Base-by-base conservation (phyloP, 2,888 invertebrate species). In the Pristionchus fissidentatus region DNA sequence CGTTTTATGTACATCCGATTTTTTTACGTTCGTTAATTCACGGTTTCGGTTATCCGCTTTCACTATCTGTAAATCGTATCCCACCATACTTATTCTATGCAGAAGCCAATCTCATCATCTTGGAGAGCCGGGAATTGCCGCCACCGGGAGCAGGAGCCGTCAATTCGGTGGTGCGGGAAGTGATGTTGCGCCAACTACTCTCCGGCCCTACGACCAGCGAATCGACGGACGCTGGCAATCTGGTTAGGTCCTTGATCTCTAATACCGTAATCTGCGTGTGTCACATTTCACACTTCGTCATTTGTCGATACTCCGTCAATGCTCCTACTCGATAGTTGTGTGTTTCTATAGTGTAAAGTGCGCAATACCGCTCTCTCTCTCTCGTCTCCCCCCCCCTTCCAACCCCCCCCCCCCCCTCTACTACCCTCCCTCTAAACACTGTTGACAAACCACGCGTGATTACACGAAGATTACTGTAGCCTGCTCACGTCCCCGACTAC, bases 151-250 rank as follows among this genome's bases (percentile, higher is more conserved):
- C n/a, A n/a, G n/a, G n/a, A n/a, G n/a, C n/a, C n/a, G n/a, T n/a
- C n/a, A n/a, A n/a, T n/a, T n/a, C n/a, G n/a, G n/a, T n/a, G n/a
- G n/a, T n/a, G n/a, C n/a, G n/a, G 66, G 10, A 57, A 57, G n/a
- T 29, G 57, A 66, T 66, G 66, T 41, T 66, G 66, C 66, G 66
- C 38, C 66, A 66, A n/a, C 66, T 66, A 22, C 38, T 66, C 32
- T 38, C 66, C 66, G 66, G 66, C 29, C 66, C 66, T 41, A 66
- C 66, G n/a, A 38, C 66, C 15, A 32, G 22, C 22, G 66, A 13
- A 29, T 8, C 38, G 0, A 38, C 10, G 32, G 41, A 29, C 19
- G 66, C 66, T 10, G 66, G 66, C 15, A 66, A 66, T 38, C 7
- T 66, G 38, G 66, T 29, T 22, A 38, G 35, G 41, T 66, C 66